A percentile compares a stretch with the other conserved stretches of the same genome.
Evolutionary conservation across 2,113 vertebrate genomes (phyloP).

Genomic region (Alosa alosa): DNA sequence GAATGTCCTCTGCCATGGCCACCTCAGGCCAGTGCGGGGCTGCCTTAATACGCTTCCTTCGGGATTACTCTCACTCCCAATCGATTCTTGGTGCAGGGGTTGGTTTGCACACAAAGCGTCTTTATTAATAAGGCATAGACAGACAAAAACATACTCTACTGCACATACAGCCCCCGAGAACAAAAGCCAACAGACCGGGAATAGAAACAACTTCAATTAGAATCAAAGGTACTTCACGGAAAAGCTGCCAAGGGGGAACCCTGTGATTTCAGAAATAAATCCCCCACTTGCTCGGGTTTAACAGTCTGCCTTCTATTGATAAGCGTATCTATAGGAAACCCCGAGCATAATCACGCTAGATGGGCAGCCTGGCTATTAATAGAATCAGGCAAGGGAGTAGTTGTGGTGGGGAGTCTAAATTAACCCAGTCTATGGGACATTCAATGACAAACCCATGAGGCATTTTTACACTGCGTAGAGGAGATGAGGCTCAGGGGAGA

Average conservation of each 20-base stretch:
- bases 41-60: background rate
- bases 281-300: conserved; percentile 22
- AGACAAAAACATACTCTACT: background rate
- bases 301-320: conserved; percentile 42
- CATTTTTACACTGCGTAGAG: background rate
- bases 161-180: background rate
- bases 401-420: background rate
- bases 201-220: background rate
- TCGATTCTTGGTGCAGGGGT: background rate
- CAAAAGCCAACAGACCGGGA: background rate
- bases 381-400: conserved; percentile 1
- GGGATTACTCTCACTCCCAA: background rate
- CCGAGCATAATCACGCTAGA: conserved; percentile 34
- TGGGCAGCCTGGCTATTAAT: background rate
- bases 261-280: conserved; percentile 32
- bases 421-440: background rate
- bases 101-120: background rate
- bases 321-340: conserved; percentile 34
- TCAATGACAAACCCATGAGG: conserved; percentile 13
- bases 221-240: background rate
- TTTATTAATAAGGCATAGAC: background rate
- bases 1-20: background rate
- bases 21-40: background rate
- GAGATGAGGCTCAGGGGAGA: background rate
- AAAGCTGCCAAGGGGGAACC: conserved; percentile 6